Evolutionary conservation across 2,797 vertebrate genomes (phyloP).

Genomic region (Mycteria americana): DNA sequence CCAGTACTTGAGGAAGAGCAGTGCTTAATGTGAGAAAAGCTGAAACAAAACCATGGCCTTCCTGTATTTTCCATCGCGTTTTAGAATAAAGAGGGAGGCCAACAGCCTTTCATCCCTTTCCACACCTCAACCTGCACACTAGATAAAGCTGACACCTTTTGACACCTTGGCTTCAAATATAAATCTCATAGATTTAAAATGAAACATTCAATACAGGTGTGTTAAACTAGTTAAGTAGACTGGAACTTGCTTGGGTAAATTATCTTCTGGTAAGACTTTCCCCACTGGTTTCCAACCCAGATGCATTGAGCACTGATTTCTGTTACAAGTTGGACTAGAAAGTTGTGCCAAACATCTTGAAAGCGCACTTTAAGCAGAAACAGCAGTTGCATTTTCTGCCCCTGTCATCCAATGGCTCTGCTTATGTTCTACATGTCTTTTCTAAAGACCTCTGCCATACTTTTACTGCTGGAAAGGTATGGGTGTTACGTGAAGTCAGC

Average conservation of each 20-base stretch:
- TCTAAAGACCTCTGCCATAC: background rate
- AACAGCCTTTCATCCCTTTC: background rate
- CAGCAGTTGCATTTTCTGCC: background rate
- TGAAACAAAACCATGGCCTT: background rate
- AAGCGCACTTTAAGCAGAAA: background rate
- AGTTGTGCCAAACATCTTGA: background rate
- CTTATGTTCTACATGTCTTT: background rate
- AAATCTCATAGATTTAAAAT: background rate
- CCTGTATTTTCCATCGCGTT: background rate
- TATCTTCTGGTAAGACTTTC: background rate
- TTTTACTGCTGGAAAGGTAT: rapidly evolving
- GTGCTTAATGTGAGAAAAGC: background rate
- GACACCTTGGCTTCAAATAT: background rate
- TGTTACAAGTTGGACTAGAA: background rate
- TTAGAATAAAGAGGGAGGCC: background rate
- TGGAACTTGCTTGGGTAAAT: background rate
- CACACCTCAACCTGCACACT: background rate
- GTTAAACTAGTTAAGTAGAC: background rate
- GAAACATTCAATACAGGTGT: background rate
- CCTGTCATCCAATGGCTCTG: background rate
- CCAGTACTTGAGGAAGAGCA: background rate
- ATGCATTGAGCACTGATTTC: background rate
- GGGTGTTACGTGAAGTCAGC: rapidly evolving
- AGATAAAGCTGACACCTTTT: background rate
- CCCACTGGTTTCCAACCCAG: background rate